Evolutionary conservation across 2,113 vertebrate species (phyloP), one percentile per base, ranked within the genome.

Genomic region (Heliornis fulica): DNA sequence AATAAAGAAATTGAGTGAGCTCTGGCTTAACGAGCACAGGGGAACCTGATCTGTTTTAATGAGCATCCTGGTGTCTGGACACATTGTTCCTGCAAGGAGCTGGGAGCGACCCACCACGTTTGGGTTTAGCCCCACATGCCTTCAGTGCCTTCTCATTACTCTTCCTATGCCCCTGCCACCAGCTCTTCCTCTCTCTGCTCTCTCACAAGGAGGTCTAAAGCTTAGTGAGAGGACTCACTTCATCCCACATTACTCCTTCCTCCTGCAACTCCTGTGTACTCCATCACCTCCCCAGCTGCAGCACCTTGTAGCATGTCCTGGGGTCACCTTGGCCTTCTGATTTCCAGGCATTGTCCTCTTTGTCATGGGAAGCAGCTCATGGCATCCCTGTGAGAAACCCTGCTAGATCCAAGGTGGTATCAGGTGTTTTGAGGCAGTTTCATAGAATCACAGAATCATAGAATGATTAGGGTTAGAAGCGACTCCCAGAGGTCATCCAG

Each of bases 321-420:
- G 43, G 34, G n/a, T 16, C 78, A 16, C 0, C 3, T 32, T 18
- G 59, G 34, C 15, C 16, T 68, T 72, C 48, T 12, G 32, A 29
- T 43, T 56, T 50, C 86, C 41, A 7, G 2, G 10, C 2, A 1
- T 12, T 0, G 1, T 7, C 32, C 41, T 28, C 38, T 83, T 65
- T 13, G 3, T 54, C 53, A 5, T 4, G 25, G 43, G 51, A 90
- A 70, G 16, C 14, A 1, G 26, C n/a, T 59, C 40, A 7, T 16
- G 18, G 31, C 43, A 41, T 7, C 61, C 11, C 50, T 36, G 29
- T 36, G 25, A 63, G 63, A 76, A 81, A 43, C 25, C 21, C n/a
- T 5, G 11, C 14, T 60, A 63, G 59, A 40, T 38, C 53, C 25
- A 31, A 40, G 71, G 53, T 26, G 40, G 28, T 32, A 19, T 45